Evolutionary conservation across 2,797 vertebrate genomes (phyloP).

Genomic region (Artibeus jamaicensis): DNA sequence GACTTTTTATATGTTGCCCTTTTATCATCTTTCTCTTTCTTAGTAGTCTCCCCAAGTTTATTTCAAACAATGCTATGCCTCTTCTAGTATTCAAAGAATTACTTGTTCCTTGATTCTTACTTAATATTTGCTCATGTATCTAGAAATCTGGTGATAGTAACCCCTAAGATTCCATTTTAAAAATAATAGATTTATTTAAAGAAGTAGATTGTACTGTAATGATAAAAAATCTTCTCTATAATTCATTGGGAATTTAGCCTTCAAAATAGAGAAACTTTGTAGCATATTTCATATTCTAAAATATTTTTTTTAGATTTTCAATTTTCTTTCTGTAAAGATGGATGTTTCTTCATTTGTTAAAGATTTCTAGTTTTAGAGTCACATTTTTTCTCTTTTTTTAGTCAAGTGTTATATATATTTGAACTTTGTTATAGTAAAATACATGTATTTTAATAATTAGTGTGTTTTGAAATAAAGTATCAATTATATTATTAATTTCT

Average conservation of each 20-base stretch:
- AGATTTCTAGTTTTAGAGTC: background rate
- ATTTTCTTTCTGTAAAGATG: background rate
- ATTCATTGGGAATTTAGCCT: background rate
- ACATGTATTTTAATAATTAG: background rate
- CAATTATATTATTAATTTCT: background rate
- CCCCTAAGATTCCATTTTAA: background rate
- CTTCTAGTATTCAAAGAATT: background rate
- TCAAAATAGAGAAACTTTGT: background rate
- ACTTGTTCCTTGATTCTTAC: background rate
- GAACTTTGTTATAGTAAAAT: background rate
- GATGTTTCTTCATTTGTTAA: background rate
- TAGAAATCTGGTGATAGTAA: background rate
- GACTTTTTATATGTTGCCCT: background rate
- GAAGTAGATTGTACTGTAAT: background rate
- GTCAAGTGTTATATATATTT: background rate
- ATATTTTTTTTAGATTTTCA: background rate
- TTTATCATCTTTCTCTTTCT: background rate
- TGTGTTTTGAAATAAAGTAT: background rate
- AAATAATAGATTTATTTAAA: background rate
- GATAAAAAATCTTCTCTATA: background rate
- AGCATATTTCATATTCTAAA: background rate
- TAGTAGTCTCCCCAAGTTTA: background rate
- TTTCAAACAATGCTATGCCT: background rate
- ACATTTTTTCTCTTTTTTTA: background rate
- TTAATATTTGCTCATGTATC: background rate